phyloP scores from a whole-genome alignment of 2,797 vertebrate genomes.

The Eulemur mongoz region DNA sequence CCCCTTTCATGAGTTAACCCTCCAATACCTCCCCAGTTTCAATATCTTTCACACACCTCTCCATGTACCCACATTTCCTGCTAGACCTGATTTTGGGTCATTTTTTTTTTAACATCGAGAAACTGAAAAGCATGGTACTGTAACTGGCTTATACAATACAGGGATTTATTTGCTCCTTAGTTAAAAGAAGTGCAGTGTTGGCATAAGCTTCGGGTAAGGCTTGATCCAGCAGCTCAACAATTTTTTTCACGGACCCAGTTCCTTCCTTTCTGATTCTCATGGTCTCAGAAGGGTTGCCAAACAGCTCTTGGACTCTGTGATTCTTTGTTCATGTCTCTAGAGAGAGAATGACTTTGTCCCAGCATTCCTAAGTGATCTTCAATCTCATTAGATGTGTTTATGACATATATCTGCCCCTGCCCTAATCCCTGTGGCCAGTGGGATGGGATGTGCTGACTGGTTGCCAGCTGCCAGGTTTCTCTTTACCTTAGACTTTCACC shows the following conservation, averaged over 20 bases:
- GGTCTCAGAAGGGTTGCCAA: background rate
- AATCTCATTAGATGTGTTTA: background rate
- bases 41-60: background rate
- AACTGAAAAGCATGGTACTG: background rate
- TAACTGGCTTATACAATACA: background rate
- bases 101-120: background rate
- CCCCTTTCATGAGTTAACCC: background rate
- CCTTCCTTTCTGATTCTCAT: background rate
- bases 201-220: background rate
- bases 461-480: background rate
- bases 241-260: background rate
- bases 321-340: background rate
- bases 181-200: background rate
- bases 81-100: background rate
- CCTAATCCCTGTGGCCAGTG: background rate
- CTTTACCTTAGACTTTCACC: background rate
- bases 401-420: background rate
- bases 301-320: background rate
- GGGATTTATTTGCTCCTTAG: background rate
- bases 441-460: background rate
- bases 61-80: background rate
- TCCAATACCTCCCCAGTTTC: background rate
- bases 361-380: background rate
- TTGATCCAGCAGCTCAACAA: slow-evolving; percentile 5
- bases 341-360: background rate